phyloP scores from a whole-genome alignment of 2,888 invertebrate species.

The Eledona agricola region DNA sequence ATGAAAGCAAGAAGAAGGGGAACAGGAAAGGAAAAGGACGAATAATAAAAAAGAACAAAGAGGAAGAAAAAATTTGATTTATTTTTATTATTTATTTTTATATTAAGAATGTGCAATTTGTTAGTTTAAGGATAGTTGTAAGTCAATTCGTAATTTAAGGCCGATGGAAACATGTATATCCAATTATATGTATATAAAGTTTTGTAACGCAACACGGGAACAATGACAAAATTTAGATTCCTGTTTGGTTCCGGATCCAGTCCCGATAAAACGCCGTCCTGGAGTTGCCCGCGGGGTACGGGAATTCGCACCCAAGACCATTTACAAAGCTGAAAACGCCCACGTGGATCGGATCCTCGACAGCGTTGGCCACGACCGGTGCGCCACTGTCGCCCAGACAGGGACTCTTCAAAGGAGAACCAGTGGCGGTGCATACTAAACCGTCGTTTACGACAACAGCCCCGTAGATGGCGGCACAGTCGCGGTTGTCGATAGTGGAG shows the following conservation, averaged over 20 bases:
- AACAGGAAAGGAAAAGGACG: too few relatives aligned
- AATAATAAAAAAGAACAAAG: too few relatives aligned
- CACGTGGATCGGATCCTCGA: constrained; percentile 6
- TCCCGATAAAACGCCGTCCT: constrained; percentile 13
- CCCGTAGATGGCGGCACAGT: constrained; percentile 3
- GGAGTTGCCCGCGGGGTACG: constrained; percentile 14
- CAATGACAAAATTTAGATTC: too few relatives aligned
- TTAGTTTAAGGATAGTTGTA: too few relatives aligned
- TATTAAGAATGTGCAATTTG: too few relatives aligned
- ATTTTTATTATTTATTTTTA: too few relatives aligned
- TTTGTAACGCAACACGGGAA: too few relatives aligned
- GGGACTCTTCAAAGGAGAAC: constrained; percentile 15
- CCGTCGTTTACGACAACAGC: constrained; percentile 1
- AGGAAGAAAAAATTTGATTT: too few relatives aligned
- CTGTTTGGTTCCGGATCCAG: constrained; percentile 15
- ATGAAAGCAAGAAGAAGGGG: too few relatives aligned
- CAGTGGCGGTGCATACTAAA: constrained; percentile 10
- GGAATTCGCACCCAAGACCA: constrained; percentile 14
- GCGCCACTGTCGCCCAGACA: constrained; percentile 26
- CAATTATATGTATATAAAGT: too few relatives aligned
- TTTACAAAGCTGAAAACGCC: constrained; percentile 22
- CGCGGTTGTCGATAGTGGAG: constrained; percentile 3
- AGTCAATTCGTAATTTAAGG: too few relatives aligned
- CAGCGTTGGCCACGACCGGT: constrained; percentile 13
- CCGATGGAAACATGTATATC: too few relatives aligned